Conservation (phyloP, 2,888 invertebrate genomes). For the Brenthis daphne region DNA sequence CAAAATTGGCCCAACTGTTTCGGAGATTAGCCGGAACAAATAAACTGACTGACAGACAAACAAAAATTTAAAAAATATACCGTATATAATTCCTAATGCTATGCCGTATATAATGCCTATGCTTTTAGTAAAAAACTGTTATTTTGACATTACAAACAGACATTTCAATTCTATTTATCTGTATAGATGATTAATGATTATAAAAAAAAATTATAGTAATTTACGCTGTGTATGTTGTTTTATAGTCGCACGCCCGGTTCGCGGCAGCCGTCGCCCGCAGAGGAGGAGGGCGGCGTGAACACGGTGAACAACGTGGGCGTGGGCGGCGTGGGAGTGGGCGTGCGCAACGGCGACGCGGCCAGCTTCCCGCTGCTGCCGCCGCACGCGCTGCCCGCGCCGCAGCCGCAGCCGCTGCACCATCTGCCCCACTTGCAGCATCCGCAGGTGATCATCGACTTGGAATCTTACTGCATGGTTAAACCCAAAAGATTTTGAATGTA, state of each 20-base stretch:
- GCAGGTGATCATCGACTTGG: constrained; percentile 54
- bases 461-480: no score
- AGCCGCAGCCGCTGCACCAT: constrained; percentile 73
- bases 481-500: no score
- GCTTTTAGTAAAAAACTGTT: no score
- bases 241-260: constrained; percentile 93
- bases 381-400: constrained; percentile 70
- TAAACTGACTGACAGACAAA: no score
- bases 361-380: constrained; percentile 74
- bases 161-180: not conserved
- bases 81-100: no score
- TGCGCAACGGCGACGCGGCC: constrained; percentile 75
- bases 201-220: not conserved
- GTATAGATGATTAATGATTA: not conserved
- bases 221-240: not conserved
- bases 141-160: no score
- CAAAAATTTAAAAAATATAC: no score
- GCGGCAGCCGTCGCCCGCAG: constrained; percentile 95
- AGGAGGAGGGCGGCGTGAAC: constrained; percentile 85
- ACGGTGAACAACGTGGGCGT: constrained; percentile 70
- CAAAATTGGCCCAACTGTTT: no score
- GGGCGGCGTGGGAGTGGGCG: constrained; percentile 62
- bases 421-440: constrained; percentile 73
- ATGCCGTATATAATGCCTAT: no score
- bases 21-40: no score